Percentiles rank a stretch among this genome's conserved stretches.
Evolutionary conservation across 2,888 invertebrate species (phyloP).

Genomic region (Conus canariensis): DNA sequence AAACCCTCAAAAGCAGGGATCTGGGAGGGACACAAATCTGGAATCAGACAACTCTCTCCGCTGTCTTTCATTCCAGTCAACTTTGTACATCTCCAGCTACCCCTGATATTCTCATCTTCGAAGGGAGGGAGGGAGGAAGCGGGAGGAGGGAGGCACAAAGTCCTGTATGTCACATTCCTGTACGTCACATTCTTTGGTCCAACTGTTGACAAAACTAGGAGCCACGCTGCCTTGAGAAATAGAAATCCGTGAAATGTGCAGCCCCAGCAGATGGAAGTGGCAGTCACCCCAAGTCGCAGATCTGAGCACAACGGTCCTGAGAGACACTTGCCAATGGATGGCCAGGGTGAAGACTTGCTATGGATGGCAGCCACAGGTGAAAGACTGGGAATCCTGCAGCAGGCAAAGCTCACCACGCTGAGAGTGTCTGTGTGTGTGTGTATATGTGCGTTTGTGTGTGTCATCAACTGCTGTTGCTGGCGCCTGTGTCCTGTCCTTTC

Average conservation of each 20-base stretch:
- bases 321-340: neutral
- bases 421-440: neutral
- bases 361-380: neutral
- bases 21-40: neutral
- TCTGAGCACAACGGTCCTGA: neutral
- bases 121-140: neutral
- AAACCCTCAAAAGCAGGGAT: neutral
- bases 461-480: slow-evolving; percentile 22
- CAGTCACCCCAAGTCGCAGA: neutral
- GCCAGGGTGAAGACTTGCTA: neutral
- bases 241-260: neutral
- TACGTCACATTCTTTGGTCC: slow-evolving; percentile 1
- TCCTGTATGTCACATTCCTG: neutral
- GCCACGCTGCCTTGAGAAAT: neutral
- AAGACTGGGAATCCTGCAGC: neutral
- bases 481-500: neutral
- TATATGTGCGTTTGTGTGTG: too few species aligned
- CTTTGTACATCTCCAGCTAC: neutral
- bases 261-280: neutral
- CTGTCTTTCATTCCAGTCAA: neutral
- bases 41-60: neutral
- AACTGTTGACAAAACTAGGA: neutral
- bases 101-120: too few species aligned
- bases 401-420: neutral
- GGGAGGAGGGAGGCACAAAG: too few species aligned